Percentiles rank a stretch among this genome's conserved stretches.
phyloP scores from a whole-genome alignment of 2,888 invertebrate genomes.

The Morpho achilles region DNA sequence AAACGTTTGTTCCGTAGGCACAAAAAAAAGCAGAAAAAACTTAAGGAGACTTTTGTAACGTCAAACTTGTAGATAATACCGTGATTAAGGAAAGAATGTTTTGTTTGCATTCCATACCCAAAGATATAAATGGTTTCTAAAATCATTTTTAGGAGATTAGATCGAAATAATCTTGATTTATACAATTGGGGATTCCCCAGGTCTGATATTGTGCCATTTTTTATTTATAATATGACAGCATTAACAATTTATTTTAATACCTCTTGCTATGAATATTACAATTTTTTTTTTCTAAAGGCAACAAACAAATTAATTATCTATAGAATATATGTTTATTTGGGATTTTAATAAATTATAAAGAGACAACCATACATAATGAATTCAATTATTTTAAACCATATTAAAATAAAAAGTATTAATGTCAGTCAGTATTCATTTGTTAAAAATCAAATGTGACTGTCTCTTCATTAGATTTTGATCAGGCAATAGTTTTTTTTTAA shows the following conservation, averaged over 20 bases:
- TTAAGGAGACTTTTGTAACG: constrained; percentile 60
- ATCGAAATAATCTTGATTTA: constrained; percentile 30
- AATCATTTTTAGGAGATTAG: constrained; percentile 32
- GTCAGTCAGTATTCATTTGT: no score
- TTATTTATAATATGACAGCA: constrained; percentile 24
- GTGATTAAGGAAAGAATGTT: constrained; percentile 39
- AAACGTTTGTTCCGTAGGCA: constrained; percentile 52
- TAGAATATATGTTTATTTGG: no score
- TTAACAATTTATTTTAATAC: constrained; percentile 17
- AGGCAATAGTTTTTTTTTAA: no score
- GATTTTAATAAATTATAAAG: no score
- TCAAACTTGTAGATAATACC: constrained; percentile 35
- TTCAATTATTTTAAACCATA: no score
- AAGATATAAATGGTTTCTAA: constrained; percentile 36
- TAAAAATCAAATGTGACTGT: no score
- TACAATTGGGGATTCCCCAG: constrained; percentile 32
- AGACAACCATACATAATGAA: no score
- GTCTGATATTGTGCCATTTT: constrained; percentile 43
- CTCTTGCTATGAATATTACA: constrained; percentile 9
- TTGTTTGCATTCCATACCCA: constrained; percentile 55
- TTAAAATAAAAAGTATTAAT: no score
- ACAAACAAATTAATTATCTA: neutral
- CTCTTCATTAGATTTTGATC: no score
- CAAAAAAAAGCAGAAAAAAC: constrained; percentile 65
- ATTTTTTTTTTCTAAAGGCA: constrained; percentile 12